Base-by-base conservation (phyloP, 2,113 vertebrate genomes). In the Gymnorhina tibicen region DNA sequence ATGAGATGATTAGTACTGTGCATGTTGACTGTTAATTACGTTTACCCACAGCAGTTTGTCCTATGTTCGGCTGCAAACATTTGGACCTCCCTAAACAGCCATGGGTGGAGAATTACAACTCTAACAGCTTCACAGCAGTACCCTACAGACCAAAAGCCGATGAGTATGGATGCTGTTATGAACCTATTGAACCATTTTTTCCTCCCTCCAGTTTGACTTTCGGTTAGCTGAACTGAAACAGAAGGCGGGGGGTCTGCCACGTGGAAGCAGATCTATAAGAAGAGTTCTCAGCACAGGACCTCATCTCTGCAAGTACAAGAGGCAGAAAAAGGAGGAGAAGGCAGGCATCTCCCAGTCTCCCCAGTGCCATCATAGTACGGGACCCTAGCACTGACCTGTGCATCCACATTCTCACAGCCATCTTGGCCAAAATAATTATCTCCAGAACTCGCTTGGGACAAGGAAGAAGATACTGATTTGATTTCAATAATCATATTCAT, bases 381-480 rank as follows among this genome's bases (percentile, higher is more conserved):
- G 35, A 79, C 7, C 4, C 33, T 18, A 41, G 70, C 0, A 0
- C 20, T 46, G 64, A 77, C 17, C 49, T 26, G 16, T 2, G 1
- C 35, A 27, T 10, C 7, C 20, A 53, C 13, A 26, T 32, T 10
- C 42, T 17, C 41, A 47, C n/a, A 50, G 37, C 41, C n/a, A 47
- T 67, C 52, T 75, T 3, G 0, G 67, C 21, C 28, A 19, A 55
- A 44, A 11, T 59, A 8, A 30, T 32, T 23, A 49, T 50, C 26
- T n/a, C 42, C 35, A 86, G 73, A 89, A 68, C 11, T 30, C 27
- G 16, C 8, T 0, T 56, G 59, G 59, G 14, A 74, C 2, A 10
- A 81, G 3, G 7, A 66, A 42, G 28, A 73, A 73, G 13, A 32
- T 7, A n/a, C 9, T 35, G 26, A 59, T 59, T 69, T 52, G 6